Conservation (phyloP, 1,140 invertebrate species). For the Agraylea sexmaculata region DNA sequence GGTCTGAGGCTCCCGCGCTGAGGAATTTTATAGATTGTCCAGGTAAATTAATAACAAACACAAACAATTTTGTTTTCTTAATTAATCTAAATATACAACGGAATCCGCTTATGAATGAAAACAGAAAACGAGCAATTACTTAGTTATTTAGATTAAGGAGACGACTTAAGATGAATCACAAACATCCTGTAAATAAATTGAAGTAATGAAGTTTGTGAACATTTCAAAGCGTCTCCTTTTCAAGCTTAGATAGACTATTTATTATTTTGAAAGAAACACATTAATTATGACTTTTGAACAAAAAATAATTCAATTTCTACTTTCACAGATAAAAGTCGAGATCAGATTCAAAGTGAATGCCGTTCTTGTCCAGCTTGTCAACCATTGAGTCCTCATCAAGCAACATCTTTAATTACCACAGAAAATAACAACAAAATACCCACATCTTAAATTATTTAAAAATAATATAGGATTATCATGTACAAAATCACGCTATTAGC, state of each 20-base stretch:
- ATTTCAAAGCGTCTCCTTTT: neutral
- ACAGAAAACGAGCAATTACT: neutral
- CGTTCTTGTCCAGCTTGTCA: constrained; percentile 19
- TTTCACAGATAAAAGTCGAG: constrained; percentile 15
- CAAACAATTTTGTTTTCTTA: neutral
- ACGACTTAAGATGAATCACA: neutral
- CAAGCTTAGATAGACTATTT: constrained; percentile 2
- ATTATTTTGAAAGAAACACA: constrained; percentile 2
- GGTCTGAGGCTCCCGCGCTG: constrained; percentile 4
- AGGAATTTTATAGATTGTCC: constrained; percentile 12
- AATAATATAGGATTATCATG: constrained; percentile 5
- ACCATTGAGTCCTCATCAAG: neutral
- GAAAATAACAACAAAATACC: constrained; percentile 18
- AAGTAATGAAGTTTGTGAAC: constrained; percentile 5
- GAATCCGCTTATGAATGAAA: neutral
- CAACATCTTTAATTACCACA: constrained; percentile 4
- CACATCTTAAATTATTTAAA: constrained; percentile 9
- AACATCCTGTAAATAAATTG: constrained; percentile 1
- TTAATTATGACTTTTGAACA: neutral
- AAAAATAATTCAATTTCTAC: neutral
- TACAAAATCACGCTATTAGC: too few relatives aligned
- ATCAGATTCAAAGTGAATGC: constrained; percentile 12
- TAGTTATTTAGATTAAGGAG: neutral
- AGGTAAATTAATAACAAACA: constrained; percentile 10
- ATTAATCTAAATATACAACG: neutral